phyloP scores from a whole-genome alignment of 2,888 invertebrate species.

The Hemistola chrysoprasaria region DNA sequence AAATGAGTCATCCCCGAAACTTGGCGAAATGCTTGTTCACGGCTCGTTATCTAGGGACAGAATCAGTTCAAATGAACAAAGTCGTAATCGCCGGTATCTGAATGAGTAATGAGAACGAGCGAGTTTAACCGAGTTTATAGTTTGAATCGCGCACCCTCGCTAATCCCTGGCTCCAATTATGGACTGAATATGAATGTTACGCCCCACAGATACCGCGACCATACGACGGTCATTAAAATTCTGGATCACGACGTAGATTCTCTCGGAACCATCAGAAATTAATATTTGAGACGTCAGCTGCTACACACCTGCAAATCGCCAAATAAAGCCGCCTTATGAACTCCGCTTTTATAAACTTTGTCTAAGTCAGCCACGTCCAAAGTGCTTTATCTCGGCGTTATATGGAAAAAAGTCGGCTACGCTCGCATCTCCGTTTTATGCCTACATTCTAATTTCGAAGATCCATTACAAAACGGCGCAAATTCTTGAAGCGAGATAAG shows the following conservation, averaged over 20 bases:
- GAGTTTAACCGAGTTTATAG: slow-evolving; percentile 56
- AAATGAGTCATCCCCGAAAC: slow-evolving; percentile 53
- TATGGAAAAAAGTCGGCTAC: slow-evolving; percentile 40
- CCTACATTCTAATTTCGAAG: slow-evolving; percentile 32
- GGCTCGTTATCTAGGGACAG: slow-evolving; percentile 50
- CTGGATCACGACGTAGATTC: slow-evolving; percentile 45
- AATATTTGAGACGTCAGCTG: slow-evolving; percentile 71
- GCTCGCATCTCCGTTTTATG: slow-evolving; percentile 38
- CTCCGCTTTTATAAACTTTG: slow-evolving; percentile 68
- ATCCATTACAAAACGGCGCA: slow-evolving; percentile 28
- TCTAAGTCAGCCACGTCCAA: slow-evolving; percentile 48
- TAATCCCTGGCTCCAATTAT: slow-evolving; percentile 64
- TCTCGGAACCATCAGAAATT: slow-evolving; percentile 65
- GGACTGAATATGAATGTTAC: slow-evolving; percentile 52
- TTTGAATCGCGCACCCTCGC: slow-evolving; percentile 51
- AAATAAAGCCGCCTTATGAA: slow-evolving; percentile 74
- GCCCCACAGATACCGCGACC: slow-evolving; percentile 38
- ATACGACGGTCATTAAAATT: slow-evolving; percentile 52
- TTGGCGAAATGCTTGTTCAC: slow-evolving; percentile 46
- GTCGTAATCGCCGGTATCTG: slow-evolving; percentile 56
- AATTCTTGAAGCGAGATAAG: slow-evolving; percentile 28
- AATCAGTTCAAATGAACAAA: slow-evolving; percentile 59
- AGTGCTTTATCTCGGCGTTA: slow-evolving; percentile 45
- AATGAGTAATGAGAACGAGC: slow-evolving; percentile 58
- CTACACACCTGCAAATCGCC: slow-evolving; percentile 67